Conservation (phyloP, 1,140 invertebrate species). For the Drosophila navojoa region DNA sequence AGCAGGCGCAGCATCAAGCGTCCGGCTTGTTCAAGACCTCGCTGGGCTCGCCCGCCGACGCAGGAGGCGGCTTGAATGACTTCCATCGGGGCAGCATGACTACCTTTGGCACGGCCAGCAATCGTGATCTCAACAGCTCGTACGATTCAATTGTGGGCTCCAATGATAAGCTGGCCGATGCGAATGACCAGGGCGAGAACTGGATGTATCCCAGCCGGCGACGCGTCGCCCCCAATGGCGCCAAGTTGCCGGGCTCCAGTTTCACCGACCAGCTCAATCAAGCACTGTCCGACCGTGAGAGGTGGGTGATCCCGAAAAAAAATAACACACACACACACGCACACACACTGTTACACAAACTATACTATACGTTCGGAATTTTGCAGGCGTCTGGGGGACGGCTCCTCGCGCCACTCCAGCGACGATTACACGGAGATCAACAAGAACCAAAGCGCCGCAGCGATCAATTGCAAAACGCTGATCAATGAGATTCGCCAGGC, state of each 20-base stretch:
- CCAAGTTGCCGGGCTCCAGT: conserved; percentile 86
- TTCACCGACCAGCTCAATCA: conserved; percentile 93
- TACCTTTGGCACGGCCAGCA: conserved; percentile 72
- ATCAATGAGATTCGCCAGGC: conserved; percentile 93
- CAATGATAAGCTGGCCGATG: conserved; percentile 81
- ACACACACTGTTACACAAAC: conserved; percentile 26
- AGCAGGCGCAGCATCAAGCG: conserved; percentile 29
- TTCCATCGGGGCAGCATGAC: conserved; percentile 82
- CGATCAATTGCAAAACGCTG: conserved; percentile 88
- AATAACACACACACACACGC: conserved; percentile 14
- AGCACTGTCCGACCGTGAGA: conserved; percentile 90
- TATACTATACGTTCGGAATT: conserved; percentile 46
- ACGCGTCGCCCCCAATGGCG: conserved; percentile 81
- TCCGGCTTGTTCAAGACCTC: conserved; percentile 77
- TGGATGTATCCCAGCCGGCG: conserved; percentile 83
- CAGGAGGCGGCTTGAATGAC: conserved; percentile 63
- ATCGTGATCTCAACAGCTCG: conserved; percentile 83
- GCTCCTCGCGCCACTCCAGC: conserved; percentile 87
- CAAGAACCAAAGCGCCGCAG: conserved; percentile 84
- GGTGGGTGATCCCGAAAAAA: conserved; percentile 83
- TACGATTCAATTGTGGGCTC: conserved; percentile 83
- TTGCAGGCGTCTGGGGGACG: conserved; percentile 84
- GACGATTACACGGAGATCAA: conserved; percentile 87
- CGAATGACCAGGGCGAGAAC: conserved; percentile 76
- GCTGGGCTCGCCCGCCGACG: conserved; percentile 69